Conservation (phyloP, 2,888 invertebrate species). For the Cerastoderma edule region DNA sequence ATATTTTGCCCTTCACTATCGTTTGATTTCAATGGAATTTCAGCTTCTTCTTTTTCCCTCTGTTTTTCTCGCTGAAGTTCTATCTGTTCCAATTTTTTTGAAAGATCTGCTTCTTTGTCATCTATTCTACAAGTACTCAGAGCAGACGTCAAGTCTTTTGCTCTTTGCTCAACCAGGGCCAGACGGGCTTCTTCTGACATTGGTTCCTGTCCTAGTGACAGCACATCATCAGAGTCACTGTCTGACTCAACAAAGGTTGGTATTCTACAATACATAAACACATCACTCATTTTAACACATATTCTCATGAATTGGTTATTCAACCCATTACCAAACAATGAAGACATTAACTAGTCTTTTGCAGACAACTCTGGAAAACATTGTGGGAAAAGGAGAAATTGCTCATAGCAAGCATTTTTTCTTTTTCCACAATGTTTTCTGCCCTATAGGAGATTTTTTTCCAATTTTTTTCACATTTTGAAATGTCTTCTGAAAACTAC, state of each 20-base stretch:
- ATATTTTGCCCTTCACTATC: slow-evolving; percentile 46
- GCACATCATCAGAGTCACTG: slow-evolving; percentile 27
- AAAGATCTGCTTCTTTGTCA: slow-evolving; percentile 36
- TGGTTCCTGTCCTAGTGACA: slow-evolving; percentile 26
- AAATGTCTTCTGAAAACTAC: background rate
- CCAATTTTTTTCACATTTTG: too few species aligned
- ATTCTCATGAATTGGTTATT: too few species aligned
- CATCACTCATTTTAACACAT: too few species aligned
- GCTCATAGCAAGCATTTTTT: background rate
- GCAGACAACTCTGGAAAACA: too few species aligned
- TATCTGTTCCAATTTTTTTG: slow-evolving; percentile 41
- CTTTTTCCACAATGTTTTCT: slow-evolving; percentile 16
- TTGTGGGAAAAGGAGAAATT: slow-evolving; percentile 1
- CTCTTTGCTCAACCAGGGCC: slow-evolving; percentile 43
- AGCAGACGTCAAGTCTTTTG: slow-evolving; percentile 46
- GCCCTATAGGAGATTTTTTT: too few species aligned
- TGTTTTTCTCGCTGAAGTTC: slow-evolving; percentile 40
- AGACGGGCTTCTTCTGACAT: slow-evolving; percentile 44
- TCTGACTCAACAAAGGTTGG: slow-evolving; percentile 30
- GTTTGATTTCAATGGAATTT: slow-evolving; percentile 26
- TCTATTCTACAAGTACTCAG: slow-evolving; percentile 42
- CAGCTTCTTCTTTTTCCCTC: slow-evolving; percentile 38
- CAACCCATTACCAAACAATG: too few species aligned
- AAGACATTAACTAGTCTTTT: too few species aligned
- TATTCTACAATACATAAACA: too few species aligned